Conservation (phyloP, 2,888 invertebrate genomes). For the Philereme transversata region DNA sequence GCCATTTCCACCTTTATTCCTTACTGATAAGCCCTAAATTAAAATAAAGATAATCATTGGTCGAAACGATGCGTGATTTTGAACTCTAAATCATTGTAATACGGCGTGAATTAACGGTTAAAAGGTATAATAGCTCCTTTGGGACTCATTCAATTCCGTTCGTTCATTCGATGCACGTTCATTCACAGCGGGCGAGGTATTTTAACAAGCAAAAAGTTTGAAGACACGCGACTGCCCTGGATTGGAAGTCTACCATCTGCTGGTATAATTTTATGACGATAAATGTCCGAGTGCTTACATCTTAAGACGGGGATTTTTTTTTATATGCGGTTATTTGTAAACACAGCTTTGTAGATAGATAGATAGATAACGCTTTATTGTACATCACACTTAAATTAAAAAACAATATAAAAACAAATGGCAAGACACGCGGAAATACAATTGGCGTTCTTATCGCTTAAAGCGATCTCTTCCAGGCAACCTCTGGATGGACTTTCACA, state of each 20-base stretch:
- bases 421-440: too few species aligned
- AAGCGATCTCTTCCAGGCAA: too few species aligned
- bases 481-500: too few species aligned
- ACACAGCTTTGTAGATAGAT: neutral
- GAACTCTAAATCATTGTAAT: slow-evolving; percentile 2
- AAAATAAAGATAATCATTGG: slow-evolving; percentile 3
- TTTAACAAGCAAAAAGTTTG: slow-evolving; percentile 69
- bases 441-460: too few species aligned
- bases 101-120: slow-evolving; percentile 1
- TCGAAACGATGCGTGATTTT: neutral
- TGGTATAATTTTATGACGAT: slow-evolving; percentile 3
- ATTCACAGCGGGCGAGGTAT: slow-evolving; percentile 58
- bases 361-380: neutral
- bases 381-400: too few species aligned
- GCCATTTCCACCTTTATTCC: slow-evolving; percentile 4
- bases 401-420: too few species aligned
- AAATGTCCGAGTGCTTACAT: too few species aligned
- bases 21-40: slow-evolving; percentile 2
- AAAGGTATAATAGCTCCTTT: slow-evolving; percentile 24
- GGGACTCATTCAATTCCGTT: slow-evolving; percentile 46
- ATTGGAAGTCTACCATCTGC: slow-evolving; percentile 9
- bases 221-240: slow-evolving; percentile 45
- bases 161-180: slow-evolving; percentile 53
- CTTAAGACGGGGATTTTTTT: too few species aligned
- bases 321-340: too few species aligned